phyloP scores from a whole-genome alignment of 2,113 vertebrate genomes.

The Rhinoderma darwinii region DNA sequence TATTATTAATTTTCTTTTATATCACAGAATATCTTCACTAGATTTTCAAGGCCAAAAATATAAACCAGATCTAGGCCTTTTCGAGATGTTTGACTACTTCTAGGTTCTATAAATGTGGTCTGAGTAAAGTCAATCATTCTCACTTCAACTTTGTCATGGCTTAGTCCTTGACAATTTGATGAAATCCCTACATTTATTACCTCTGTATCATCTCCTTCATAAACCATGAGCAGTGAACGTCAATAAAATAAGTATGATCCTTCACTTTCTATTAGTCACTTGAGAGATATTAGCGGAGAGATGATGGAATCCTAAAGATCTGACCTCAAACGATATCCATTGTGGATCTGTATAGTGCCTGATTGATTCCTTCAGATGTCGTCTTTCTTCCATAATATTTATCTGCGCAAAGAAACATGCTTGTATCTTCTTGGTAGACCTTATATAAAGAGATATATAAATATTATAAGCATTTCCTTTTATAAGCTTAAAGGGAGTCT shows the following conservation, averaged over 20 bases:
- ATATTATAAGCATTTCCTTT: too few relatives aligned
- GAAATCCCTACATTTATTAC: slow-evolving; percentile 17
- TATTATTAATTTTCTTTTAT: slow-evolving; percentile 60
- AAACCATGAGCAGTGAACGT: slow-evolving; percentile 80
- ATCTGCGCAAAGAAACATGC: slow-evolving; percentile 78
- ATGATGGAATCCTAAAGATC: slow-evolving; percentile 75
- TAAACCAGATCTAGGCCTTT: slow-evolving; percentile 77
- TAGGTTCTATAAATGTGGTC: slow-evolving; percentile 73
- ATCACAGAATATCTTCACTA: slow-evolving; percentile 74
- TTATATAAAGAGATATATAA: slow-evolving; percentile 52
- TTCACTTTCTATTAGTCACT: slow-evolving; percentile 71
- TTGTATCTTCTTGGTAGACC: slow-evolving; percentile 75
- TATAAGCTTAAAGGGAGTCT: too few relatives aligned
- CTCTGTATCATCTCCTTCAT: slow-evolving; percentile 70
- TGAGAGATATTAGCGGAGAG: slow-evolving; percentile 68
- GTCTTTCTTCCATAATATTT: slow-evolving; percentile 78
- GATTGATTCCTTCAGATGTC: slow-evolving; percentile 69
- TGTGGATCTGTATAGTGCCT: slow-evolving; percentile 72
- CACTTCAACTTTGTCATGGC: slow-evolving; percentile 67
- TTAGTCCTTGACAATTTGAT: rapidly evolving
- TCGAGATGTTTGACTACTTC: slow-evolving; percentile 60
- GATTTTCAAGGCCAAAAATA: slow-evolving; percentile 80
- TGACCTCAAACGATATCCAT: slow-evolving; percentile 62
- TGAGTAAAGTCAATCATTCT: slow-evolving; percentile 83
- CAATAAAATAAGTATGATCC: slow-evolving; percentile 81